These are phyloP conservation scores for Cryptophagus acutangulus DNA, from an alignment of 2,888 invertebrate genomes.

Conservation along the genomic window DNA sequence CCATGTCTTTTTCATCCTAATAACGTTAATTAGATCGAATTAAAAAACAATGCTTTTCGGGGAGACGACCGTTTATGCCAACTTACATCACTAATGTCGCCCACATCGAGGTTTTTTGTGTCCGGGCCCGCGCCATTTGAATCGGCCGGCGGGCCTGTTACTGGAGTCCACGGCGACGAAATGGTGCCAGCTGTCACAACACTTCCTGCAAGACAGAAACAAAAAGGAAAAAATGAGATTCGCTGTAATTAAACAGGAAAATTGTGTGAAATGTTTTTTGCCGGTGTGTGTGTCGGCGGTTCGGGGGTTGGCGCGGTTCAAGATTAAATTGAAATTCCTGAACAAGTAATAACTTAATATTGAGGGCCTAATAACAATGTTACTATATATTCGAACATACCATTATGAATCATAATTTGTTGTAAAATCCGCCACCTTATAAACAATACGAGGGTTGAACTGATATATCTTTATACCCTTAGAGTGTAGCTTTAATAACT, in stretches of 20 bases:
- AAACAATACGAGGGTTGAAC: not conserved
- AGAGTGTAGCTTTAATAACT: conserved; percentile 21
- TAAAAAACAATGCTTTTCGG: not conserved
- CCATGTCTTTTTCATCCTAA: conserved; percentile 82
- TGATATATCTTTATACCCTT: not conserved
- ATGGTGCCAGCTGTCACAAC: conserved; percentile 84
- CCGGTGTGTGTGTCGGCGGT: too few species aligned
- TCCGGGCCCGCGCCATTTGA: conserved; percentile 89
- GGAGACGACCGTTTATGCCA: conserved; percentile 11
- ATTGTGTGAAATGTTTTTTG: conserved; percentile 4
- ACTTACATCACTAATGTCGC: conserved; percentile 84
- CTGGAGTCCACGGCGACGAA: conserved; percentile 95
- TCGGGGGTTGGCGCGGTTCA: too few species aligned
- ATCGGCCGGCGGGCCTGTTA: conserved; percentile 82
- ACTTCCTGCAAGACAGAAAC: conserved; percentile 54
- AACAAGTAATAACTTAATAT: conserved; percentile 7
- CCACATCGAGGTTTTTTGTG: conserved; percentile 87
- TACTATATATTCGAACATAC: not conserved
- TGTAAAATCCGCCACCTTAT: not conserved
- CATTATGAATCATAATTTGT: not conserved
- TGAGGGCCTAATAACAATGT: not conserved
- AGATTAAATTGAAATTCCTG: too few species aligned
- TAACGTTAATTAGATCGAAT: conserved; percentile 18
- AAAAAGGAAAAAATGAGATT: conserved; percentile 2
- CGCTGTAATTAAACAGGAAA: not conserved